Percentiles rank a stretch among this genome's conserved stretches.
These are phyloP conservation scores for Lipotes vexillifer DNA, from an alignment of 2,113 vertebrate genomes.

Conservation along the genomic window DNA sequence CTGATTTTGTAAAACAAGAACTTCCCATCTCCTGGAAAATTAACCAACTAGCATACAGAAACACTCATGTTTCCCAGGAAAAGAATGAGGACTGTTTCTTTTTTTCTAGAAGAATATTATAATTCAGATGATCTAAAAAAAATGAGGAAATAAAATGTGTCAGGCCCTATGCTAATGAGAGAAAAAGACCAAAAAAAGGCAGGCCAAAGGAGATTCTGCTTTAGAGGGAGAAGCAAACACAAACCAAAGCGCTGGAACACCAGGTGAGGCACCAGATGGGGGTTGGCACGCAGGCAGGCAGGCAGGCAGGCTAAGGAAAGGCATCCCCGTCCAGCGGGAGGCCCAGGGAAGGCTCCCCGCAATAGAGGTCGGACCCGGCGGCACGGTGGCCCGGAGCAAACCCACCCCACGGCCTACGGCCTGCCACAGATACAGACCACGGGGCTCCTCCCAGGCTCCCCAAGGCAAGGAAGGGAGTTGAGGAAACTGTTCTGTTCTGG, in stretches of 20 bases:
- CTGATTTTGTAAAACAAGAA: neutral
- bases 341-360: neutral
- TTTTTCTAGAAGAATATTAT: neutral
- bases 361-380: rapidly evolving
- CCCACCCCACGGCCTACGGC: too few species aligned
- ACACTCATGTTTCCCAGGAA: neutral
- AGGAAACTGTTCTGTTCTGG: neutral
- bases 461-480: neutral
- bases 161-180: neutral
- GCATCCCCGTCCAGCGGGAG: neutral
- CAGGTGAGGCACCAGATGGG: too few species aligned
- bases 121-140: neutral
- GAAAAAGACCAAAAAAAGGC: neutral
- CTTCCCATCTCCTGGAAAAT: neutral
- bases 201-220: neutral
- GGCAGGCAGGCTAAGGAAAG: neutral
- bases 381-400: neutral
- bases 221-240: neutral
- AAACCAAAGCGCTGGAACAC: neutral
- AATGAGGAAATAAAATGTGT: neutral
- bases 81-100: neutral
- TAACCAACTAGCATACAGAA: neutral
- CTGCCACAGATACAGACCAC: neutral
- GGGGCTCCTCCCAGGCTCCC: neutral
- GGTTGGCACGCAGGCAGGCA: neutral